Base-by-base conservation (phyloP, 1,140 invertebrate genomes). In the Drosophila prosaltans region DNA sequence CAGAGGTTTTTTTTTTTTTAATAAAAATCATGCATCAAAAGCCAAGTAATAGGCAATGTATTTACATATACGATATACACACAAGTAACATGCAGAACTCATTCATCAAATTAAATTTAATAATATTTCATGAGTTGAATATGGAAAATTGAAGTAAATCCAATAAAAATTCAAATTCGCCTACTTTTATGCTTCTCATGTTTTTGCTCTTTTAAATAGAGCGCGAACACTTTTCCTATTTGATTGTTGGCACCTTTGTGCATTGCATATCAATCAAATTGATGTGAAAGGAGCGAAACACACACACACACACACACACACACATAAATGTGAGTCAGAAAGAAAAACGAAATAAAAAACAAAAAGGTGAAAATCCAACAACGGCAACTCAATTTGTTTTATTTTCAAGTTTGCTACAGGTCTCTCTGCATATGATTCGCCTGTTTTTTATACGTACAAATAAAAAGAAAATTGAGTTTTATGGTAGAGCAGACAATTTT, bases 391-490 rank as follows among this genome's bases (percentile, higher is more conserved):
- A 51, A 51, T 51, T 51, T 51, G 45, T 51, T 51, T 48, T 48
- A 48, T 48, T 48, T 48, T 45, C 43, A 16, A n/a, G 16, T 45
- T 48, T 48, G 21, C 45, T 36, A 36, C 45, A 16, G 8, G 24
- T 6, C 41, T 6, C 41, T 43, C 21, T 51, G 45, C 45, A 26
- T 51, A 51, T 51, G 45, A 51, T 3, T 51, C 45, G 45, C 10
- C 45, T 51, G 45, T 16, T 51, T 51, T 51, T 51, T 51, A 51
- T 51, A 11, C 45, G 21, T 51, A 24, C 45, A 51, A 51, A 51
- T 51, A 51, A 58, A 58, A 58, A 32, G 32, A 58, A 58, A 58
- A 58, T 36, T 21, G 55, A 24, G 28, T 58, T 58, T 32, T 32
- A 58, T 51, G 45, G 45, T 26, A 51, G 45, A 58, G 6, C 11